Base-by-base conservation (phyloP, 1,140 invertebrate species). In the Augochlora pura region DNA sequence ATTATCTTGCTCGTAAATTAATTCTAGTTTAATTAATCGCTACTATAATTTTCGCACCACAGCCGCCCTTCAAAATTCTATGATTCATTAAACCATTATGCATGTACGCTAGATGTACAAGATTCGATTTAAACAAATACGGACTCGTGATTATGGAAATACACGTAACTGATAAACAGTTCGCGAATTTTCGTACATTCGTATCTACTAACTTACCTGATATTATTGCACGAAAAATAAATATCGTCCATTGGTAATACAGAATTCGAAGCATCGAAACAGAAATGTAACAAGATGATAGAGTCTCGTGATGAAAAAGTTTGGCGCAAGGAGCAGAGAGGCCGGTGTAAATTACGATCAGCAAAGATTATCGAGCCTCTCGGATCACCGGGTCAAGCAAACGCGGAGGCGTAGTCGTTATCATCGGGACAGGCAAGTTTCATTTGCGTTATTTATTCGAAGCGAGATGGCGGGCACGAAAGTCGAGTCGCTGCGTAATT, bases 371-470 rank as follows among this genome's bases (percentile, higher is more conserved):
- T 46, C 38, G 39, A 1, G 42, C 42, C 42, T 65, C 39, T 25
- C 23, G 63, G 27, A 49, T 46, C 46, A 38, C 32, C 66, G 49
- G 25, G 68, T 81, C 46, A 66, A 66, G 70, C 62, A 65, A 75
- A 62, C 27, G 76, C 77, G 80, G 84, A 82, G 87, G 85, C 83
- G 83, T 81, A 82, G 85, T 87, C 85, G 85, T 86, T 88, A 84
- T 78, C 85, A 75, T 66, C 72, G 85, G 80, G 80, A 87, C 87
- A 89, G 88, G 88, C 88, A 89, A 88, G 86, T 92, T 92, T 91
- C 91, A 92, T 91, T 90, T 90, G 87, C 89, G 89, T 91, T 92
- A 92, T 91, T 93, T 92, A 91, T 91, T 91, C 86, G 82, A 71
- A 65, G 63, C 69, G 77, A 80, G 80, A 64, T 64, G 65, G 78